phyloP scores from a whole-genome alignment of 1,140 invertebrate species.

The Hesperophylax magnus region DNA sequence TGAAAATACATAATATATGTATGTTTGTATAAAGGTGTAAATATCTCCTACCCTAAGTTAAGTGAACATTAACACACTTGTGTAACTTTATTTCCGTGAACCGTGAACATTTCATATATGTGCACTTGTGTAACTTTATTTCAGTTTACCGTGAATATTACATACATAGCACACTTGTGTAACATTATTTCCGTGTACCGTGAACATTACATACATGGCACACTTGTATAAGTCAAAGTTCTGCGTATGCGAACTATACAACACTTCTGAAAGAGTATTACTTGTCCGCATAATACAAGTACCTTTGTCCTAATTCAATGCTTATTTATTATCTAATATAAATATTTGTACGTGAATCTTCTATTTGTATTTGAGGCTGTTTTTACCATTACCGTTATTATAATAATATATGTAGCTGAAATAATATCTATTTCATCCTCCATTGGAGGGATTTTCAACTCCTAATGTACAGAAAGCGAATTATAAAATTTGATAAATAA shows the following conservation, averaged over 20 bases:
- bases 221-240: no score
- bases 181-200: no score
- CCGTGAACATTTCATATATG: no score
- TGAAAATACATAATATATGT: neutral
- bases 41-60: neutral
- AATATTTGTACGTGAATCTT: neutral
- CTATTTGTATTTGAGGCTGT: neutral
- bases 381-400: neutral
- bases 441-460: constrained; percentile 1
- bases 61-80: neutral
- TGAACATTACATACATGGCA: no score
- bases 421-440: constrained; percentile 1
- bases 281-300: constrained; percentile 7
- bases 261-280: neutral
- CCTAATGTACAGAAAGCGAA: constrained; percentile 4
- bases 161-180: no score
- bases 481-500: constrained; percentile 16
- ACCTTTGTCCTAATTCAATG: neutral
- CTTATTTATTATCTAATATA: constrained; percentile 11
- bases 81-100: neutral
- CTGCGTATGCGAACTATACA: no score
- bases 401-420: neutral
- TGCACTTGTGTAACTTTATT: no score
- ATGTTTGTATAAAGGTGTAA: neutral
- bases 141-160: no score